Base-by-base conservation (phyloP, 2,888 invertebrate genomes). In the Nineta flava region DNA sequence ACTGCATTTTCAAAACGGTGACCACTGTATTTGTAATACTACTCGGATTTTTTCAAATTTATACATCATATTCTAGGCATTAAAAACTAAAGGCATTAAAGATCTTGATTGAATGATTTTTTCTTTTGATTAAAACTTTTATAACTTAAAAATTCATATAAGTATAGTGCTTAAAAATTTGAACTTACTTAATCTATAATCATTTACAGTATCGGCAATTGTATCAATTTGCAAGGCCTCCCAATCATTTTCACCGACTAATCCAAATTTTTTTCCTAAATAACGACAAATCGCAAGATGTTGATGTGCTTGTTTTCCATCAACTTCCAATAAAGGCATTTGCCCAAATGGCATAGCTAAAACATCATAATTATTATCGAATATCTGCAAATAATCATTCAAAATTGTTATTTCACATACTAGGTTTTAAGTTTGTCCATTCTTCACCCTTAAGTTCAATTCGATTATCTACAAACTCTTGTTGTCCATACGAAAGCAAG, bases 331-430 rank as follows among this genome's bases (percentile, higher is more conserved):
- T 1, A 79, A 61, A 0, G 82, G 82, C 52, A 77, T 61, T 61
- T 77, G 76, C 0, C 80, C 79, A 60, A 76, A 79, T 26, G 80
- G 80, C 68, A 72, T 77, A 51, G 67, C 70, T 79, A 40, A n/a
- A 40, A 40, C 12, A 4, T 5, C 26, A 26, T 6, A 26, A 7
- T 26, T 26, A 2, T 19, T 19, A 19, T 19, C 2, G 19, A 26
- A 26, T 26, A 26, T 26, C 7, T 26, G 4, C 1, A 26, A 26
- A 19, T 5, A 26, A 5, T 26, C 1, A 26, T 7, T 26, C 4
- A 26, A 26, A 26, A 26, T 26, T 26, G 4, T 6, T 35, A 32
- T 48, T 52, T 58, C 53, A 57, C 69, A 64, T 65, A 76, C 77
- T 67, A 57, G 72, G 67, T 63, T 77, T 77, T 31, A 74, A 58